Evolutionary conservation across 2,797 vertebrate species (phyloP), one percentile per base, ranked within the genome.

Genomic region (Enteromius radiatus): DNA sequence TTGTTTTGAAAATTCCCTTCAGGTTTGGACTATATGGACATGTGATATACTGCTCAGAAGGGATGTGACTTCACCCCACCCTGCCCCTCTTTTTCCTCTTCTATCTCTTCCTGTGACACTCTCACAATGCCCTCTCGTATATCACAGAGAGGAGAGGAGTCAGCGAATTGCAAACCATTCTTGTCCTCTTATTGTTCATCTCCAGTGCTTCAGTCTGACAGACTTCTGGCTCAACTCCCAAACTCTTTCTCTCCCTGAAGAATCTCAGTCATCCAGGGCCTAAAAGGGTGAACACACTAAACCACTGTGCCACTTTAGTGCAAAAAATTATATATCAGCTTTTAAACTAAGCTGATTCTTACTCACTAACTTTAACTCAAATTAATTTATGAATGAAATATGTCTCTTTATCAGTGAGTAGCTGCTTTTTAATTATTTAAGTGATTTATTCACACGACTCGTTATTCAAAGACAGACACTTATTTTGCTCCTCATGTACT

Each of bases 51-150:
- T 64, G 85, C 79, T 52, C 85, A 17, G 26, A 64, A 79, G 61
- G 47, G 81, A 83, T 67, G 61, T 45, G 49, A 78, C 59, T 36
- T 84, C 47, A 84, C 75, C 67, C 43, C 65, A 56, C 76, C 65
- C 26, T 61, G 73, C 76, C 47, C 70, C 76, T 78, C 56, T 65
- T 43, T 78, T 74, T 76, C 71, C 63, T 59, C 17, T 68, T 74
- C 45, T 80, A 41, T 67, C 76, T 81, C 65, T 41, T 63, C 26
- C 70, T 76, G 38, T 84, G 65, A 79, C 78, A 74, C 41, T 36
- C 82, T 85, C 54, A 84, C 85, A 81, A 74, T 80, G 80, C 75
- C 85, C 85, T 74, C 38, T 84, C 41, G n/a, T 85, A 86, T 85
- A 87, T 88, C 85, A 86, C 8, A 23, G 47, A 84, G 69, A 43